Percentiles rank a stretch among this genome's conserved stretches.
Conservation (phyloP, 2,113 vertebrate genomes). For the Numenius arquata region DNA sequence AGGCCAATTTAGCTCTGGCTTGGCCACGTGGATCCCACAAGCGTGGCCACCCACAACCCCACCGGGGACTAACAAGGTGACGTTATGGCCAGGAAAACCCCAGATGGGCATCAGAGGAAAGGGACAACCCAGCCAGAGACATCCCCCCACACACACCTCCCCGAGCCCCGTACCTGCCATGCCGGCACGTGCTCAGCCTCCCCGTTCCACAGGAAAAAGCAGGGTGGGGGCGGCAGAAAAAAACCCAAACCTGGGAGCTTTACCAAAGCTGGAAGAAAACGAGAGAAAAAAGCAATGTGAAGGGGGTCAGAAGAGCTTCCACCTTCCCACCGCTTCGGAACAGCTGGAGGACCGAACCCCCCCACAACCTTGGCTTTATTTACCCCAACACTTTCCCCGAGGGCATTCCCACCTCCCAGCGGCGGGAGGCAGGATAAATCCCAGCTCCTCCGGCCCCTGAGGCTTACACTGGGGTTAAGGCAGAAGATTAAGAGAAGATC, state of each 20-base stretch:
- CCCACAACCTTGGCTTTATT: background rate
- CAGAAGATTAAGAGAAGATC: conserved; percentile 18
- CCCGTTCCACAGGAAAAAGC: background rate
- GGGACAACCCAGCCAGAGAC: background rate
- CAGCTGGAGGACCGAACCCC: background rate
- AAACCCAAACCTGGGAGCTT: background rate
- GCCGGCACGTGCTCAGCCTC: background rate
- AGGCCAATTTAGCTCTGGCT: background rate
- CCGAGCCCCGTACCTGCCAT: conserved; percentile 72
- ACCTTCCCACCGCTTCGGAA: background rate
- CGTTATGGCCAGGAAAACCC: background rate
- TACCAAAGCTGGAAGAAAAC: conserved; percentile 47
- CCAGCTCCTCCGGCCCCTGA: background rate
- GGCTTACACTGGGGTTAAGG: background rate
- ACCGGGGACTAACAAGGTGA: background rate
- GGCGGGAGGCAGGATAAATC: background rate
- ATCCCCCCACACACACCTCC: background rate
- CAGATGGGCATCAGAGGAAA: fast-evolving
- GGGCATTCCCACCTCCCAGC: background rate
- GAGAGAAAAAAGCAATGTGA: background rate
- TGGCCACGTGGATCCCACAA: background rate
- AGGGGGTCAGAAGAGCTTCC: background rate
- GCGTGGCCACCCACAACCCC: background rate
- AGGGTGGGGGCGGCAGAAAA: background rate
- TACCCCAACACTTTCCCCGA: background rate